Evolutionary conservation across 2,797 vertebrate species (phyloP).

Genomic region (Leucoraja ocellata): DNA sequence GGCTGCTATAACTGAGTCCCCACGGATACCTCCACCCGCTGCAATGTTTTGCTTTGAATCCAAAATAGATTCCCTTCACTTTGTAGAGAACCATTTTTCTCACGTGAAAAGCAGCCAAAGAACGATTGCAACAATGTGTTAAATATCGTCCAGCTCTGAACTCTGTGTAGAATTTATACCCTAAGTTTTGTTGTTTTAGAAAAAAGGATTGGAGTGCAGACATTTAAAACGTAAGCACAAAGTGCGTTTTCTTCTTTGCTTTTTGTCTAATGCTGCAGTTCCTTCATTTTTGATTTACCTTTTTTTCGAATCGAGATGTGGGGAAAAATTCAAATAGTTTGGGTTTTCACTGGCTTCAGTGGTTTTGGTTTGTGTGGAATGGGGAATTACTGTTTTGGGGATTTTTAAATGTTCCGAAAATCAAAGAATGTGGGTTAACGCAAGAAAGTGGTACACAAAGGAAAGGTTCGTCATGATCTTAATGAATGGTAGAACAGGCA

Average conservation of each 20-base stretch:
- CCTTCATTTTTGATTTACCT: neutral
- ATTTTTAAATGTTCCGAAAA: no score
- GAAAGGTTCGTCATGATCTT: no score
- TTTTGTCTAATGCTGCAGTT: neutral
- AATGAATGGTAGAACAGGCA: no score
- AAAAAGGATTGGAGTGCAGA: neutral
- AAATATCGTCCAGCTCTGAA: neutral
- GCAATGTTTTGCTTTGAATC: constrained; percentile 2
- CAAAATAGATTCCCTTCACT: constrained; percentile 19
- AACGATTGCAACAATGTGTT: neutral
- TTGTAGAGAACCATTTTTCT: constrained; percentile 8
- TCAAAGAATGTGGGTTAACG: no score
- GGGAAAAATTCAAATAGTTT: neutral
- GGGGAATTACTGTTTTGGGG: neutral
- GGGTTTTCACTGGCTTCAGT: neutral
- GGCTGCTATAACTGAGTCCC: constrained; percentile 80
- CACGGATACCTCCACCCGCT: neutral
- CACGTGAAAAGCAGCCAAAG: neutral
- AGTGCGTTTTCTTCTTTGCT: neutral
- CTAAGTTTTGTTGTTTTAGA: neutral
- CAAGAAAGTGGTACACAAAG: no score
- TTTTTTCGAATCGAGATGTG: neutral
- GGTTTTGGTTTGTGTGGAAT: neutral
- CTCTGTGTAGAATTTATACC: neutral
- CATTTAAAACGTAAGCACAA: neutral